Base-by-base conservation (phyloP, 2,797 vertebrate genomes). In the Micrastur ruficollis region DNA sequence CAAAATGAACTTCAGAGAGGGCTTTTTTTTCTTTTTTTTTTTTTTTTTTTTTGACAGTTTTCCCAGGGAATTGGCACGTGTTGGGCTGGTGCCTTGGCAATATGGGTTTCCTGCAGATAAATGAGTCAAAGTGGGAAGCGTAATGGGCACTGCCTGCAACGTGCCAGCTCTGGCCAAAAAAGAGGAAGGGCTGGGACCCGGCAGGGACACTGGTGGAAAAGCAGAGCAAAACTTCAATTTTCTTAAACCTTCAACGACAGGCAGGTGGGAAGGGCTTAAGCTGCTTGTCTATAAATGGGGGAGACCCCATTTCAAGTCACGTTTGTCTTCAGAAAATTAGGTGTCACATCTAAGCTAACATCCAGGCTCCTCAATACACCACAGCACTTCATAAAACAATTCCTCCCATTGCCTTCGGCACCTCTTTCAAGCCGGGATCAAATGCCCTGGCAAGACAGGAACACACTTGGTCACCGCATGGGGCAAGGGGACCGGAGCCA, bases 21-120 rank as follows among this genome's bases (percentile, higher is more conserved):
- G 32, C 2, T 44, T 59, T 49, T 21, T 29, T 50, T 93, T 46
- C 27, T 22, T 36, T 40, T 17, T 23, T 32, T 4, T 20, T 8
- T 18, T 10, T 34, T 67, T 13, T 23, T 9, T 38, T 66, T 89
- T 67, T 38, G 46, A 90, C 53, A 81, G 12, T 93, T 95, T 97
- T 96, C 82, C 87, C 70, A 87, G 97, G 98, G 93, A 98, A 98
- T 89, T 98, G 98, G 98, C 98, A 96, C 65, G 27, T 89, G 86
- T 97, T 98, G 96, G 98, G 97, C 97, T 96, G 93, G 95, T 96
- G 96, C 93, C 97, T 98, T 97, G 98, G 98, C 98, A 98, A 84
- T 95, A 27, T 65, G 81, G 97, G 90, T 97, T 98, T 99, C 98
- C 98, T 98, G 98, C 95, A 97, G 98, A 97, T 98, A 96, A 98